phyloP scores from a whole-genome alignment of 1,140 invertebrate species.

The Orchesella cincta region DNA sequence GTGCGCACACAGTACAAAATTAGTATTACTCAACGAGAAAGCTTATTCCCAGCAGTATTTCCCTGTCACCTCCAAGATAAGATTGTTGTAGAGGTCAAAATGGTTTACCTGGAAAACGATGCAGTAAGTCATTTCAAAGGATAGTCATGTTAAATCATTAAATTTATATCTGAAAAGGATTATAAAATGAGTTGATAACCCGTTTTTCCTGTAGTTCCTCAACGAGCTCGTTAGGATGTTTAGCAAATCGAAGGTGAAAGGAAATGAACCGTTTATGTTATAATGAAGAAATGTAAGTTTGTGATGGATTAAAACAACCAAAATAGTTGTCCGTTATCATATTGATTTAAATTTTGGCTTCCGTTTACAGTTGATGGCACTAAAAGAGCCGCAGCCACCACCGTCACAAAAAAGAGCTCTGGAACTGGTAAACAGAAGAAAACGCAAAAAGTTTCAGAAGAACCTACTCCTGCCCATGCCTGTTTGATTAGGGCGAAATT shows the following conservation, averaged over 20 bases:
- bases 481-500: constrained; percentile 72
- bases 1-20: not conserved
- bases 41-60: too few species aligned
- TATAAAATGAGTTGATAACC: not conserved
- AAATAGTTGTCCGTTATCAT: constrained; percentile 58
- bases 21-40: too few species aligned
- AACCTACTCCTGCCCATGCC: constrained; percentile 66
- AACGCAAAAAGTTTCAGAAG: constrained; percentile 63
- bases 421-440: constrained; percentile 48
- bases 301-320: constrained; percentile 18
- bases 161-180: constrained; percentile 11
- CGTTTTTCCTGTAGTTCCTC: constrained; percentile 55
- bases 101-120: constrained; percentile 48
- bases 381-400: not conserved
- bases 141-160: not conserved
- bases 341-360: too few species aligned
- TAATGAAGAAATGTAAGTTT: constrained; percentile 60
- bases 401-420: not conserved
- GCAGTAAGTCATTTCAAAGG: constrained; percentile 23
- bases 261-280: constrained; percentile 56
- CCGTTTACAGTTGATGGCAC: constrained; percentile 15
- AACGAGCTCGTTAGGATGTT: constrained; percentile 58
- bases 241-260: constrained; percentile 56
- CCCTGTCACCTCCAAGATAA: too few species aligned
- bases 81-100: not conserved